These are phyloP conservation scores for Ctenomys sociabilis DNA, from an alignment of 2,113 vertebrate species.

Conservation along the genomic window DNA sequence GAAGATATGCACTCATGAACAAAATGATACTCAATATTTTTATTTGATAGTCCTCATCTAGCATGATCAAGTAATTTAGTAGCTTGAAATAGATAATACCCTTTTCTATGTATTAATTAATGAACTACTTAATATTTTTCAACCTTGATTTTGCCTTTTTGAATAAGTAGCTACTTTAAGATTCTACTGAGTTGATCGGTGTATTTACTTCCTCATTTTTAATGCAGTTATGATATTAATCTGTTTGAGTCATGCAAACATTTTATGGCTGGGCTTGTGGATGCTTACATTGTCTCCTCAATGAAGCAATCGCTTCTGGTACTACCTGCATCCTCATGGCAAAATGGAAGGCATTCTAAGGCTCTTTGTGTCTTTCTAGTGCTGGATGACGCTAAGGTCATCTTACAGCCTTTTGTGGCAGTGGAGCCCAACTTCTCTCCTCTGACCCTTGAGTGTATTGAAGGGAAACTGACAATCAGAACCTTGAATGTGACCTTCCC, in stretches of 20 bases:
- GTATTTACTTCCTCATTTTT: not conserved
- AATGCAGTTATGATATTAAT: not conserved
- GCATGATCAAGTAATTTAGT: not conserved
- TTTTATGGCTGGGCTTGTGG: not conserved
- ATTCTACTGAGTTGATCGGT: not conserved
- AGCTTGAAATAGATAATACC: not conserved
- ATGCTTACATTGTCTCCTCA: not conserved
- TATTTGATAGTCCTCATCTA: not conserved
- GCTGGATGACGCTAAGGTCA: not conserved
- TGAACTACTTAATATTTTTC: not conserved
- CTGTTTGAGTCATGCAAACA: not conserved
- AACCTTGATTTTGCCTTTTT: not conserved
- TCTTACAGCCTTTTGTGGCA: not conserved
- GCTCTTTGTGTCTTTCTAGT: not conserved
- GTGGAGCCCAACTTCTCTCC: not conserved
- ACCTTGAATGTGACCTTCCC: not conserved
- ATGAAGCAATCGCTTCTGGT: not conserved
- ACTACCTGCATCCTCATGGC: not conserved
- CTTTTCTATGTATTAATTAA: not conserved
- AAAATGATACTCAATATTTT: not conserved
- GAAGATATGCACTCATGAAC: not conserved
- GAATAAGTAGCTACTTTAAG: not conserved
- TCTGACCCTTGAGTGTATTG: not conserved
- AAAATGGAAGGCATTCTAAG: not conserved
- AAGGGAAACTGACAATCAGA: not conserved